Evolutionary conservation across 2,113 vertebrate species (phyloP), one percentile per base, ranked within the genome.

Genomic region (Chaetura pelagica): DNA sequence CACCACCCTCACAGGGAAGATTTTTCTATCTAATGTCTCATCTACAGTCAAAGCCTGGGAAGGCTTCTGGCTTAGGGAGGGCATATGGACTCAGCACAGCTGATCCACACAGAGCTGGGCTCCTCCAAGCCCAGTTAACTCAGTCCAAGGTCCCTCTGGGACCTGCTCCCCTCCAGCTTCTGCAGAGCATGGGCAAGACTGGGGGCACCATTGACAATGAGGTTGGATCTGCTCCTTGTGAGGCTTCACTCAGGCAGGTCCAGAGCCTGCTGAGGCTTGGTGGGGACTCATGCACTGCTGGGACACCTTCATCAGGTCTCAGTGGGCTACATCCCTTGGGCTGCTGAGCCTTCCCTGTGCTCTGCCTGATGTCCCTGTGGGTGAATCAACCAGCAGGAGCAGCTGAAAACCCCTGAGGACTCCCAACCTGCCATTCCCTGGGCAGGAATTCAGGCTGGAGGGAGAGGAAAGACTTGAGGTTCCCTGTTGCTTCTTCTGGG

Each of bases 301-400:
- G 24, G 26, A 20, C 49, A 49, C 58, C 52, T 75, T 32, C 69
- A 17, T 29, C 54, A 13, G 49, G 35, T 26, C 58, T 34, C 52
- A 84, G 68, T 49, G 55, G 23, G 20, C 66, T 61, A 34, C 23
- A n/a, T n/a, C n/a, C n/a, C n/a, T n/a, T n/a, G n/a, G n/a, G n/a
- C n/a, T n/a, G n/a, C n/a, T n/a, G n/a, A n/a, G n/a, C 51, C 55
- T 59, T 74, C 34, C n/a, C 16, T 87, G 58, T 13, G 15, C 64
- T 61, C 51, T 63, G 67, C 38, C 44, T 83, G 64, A 52, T 0
- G 0, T 66, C 34, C 67, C 51, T 0, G 0, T 15, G 42, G 59
- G 35, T 44, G 48, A 2, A 0, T 2, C 40, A 61, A 26, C 26
- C 72, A 58, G 38, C n/a, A 35, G 44, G 38, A 34, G 24, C 27